A percentile compares a stretch with the other conserved stretches of the same genome.
These are phyloP conservation scores for Leuctra nigra DNA, from an alignment of 2,888 invertebrate species.

Conservation along the genomic window DNA sequence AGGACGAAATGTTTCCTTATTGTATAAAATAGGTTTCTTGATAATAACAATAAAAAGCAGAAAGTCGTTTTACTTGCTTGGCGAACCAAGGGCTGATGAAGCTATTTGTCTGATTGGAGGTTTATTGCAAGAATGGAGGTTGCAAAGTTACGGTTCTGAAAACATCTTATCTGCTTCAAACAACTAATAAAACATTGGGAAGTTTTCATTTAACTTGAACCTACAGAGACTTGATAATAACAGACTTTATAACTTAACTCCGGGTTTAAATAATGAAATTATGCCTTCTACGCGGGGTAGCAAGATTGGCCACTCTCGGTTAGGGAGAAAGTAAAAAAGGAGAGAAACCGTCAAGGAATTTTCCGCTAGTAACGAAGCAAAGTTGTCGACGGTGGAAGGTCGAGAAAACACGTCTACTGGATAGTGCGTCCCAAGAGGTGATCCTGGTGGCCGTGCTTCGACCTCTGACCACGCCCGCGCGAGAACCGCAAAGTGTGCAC, in stretches of 20 bases:
- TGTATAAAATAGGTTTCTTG: not conserved
- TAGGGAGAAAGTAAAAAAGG: not conserved
- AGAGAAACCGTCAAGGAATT: not conserved
- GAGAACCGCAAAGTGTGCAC: not conserved
- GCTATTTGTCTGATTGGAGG: conserved; percentile 17
- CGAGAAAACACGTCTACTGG: not conserved
- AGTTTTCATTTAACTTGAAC: conserved; percentile 15
- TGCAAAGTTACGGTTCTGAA: too few relatives aligned
- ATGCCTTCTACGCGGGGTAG: not conserved
- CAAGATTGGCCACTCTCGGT: not conserved
- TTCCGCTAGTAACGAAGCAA: not conserved
- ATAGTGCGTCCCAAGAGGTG: not conserved
- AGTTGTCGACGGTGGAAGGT: too few relatives aligned
- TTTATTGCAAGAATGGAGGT: not conserved
- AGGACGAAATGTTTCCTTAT: too few relatives aligned
- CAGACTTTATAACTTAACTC: conserved; percentile 11
- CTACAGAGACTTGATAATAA: conserved; percentile 13
- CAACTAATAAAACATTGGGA: conserved; percentile 15
- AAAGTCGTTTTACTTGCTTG: not conserved
- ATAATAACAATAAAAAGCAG: conserved; percentile 1
- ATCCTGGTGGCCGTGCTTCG: not conserved
- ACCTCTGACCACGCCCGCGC: not conserved
- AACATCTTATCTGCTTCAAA: not conserved
- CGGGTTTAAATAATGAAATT: conserved; percentile 12
- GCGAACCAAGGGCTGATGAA: conserved; percentile 13